Percentiles rank a stretch among this genome's conserved stretches.
phyloP scores from a whole-genome alignment of 2,113 vertebrate species.

The Rhinolophus sinicus region DNA sequence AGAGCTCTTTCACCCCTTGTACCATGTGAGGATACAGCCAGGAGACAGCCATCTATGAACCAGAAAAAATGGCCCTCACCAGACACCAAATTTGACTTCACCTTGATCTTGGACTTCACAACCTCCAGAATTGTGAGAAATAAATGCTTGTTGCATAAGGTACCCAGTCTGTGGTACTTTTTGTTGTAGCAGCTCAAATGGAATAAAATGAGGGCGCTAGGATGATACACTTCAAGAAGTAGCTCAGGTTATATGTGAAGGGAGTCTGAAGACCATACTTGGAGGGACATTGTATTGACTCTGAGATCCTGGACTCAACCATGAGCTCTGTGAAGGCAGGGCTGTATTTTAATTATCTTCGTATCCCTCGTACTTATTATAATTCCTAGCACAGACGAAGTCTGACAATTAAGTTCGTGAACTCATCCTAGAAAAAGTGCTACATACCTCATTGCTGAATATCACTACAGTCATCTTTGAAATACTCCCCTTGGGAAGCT shows the following conservation, averaged over 20 bases:
- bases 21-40: neutral
- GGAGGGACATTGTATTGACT: neutral
- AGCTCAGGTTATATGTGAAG: neutral
- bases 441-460: no score
- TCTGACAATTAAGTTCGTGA: no score
- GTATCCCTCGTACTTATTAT: neutral
- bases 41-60: neutral
- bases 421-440: no score
- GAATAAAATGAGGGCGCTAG: neutral
- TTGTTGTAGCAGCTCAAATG: neutral
- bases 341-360: neutral
- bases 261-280: neutral
- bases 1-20: neutral
- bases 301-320: neutral
- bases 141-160: neutral
- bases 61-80: neutral
- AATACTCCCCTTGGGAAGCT: no score
- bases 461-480: no score
- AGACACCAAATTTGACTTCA: neutral
- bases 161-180: neutral
- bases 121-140: neutral
- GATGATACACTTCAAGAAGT: neutral
- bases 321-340: neutral
- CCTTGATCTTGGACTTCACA: neutral
- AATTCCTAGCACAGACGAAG: neutral